Evolutionary conservation across 2,113 vertebrate species (phyloP).

Genomic region (Equus przewalskii): DNA sequence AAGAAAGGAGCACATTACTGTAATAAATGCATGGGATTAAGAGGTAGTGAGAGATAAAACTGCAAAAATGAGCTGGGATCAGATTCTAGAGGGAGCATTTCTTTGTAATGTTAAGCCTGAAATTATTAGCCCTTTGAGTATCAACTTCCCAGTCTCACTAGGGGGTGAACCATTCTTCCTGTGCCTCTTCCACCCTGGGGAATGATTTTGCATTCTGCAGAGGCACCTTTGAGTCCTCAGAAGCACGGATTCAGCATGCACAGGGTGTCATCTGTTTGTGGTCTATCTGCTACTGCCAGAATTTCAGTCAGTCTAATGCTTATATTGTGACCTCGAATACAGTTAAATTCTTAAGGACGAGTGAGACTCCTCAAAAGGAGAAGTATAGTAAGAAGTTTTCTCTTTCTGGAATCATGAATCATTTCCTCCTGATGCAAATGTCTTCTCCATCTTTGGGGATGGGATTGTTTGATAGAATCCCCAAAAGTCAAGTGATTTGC

Average conservation of each 20-base stretch:
- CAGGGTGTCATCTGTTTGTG: background rate
- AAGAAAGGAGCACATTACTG: background rate
- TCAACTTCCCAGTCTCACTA: background rate
- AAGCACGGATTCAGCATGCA: background rate
- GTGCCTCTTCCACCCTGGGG: background rate
- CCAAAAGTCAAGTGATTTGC: background rate
- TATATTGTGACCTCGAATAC: background rate
- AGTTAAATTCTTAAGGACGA: background rate
- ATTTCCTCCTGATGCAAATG: background rate
- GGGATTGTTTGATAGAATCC: background rate
- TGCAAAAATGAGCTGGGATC: background rate
- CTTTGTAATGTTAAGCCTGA: background rate
- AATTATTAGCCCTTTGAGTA: constrained; percentile 20
- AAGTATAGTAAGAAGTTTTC: background rate
- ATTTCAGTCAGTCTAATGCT: background rate
- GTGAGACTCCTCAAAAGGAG: background rate
- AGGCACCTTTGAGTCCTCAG: background rate
- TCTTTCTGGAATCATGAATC: background rate
- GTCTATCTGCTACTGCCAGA: background rate
- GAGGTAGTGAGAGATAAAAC: background rate
- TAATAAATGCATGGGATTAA: background rate
- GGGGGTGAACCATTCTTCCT: background rate
- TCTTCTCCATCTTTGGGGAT: background rate
- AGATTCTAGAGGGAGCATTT: background rate
- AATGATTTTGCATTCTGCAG: background rate